These are phyloP conservation scores for Tupaia tana DNA, from an alignment of 2,113 vertebrate genomes.

Conservation along the genomic window DNA sequence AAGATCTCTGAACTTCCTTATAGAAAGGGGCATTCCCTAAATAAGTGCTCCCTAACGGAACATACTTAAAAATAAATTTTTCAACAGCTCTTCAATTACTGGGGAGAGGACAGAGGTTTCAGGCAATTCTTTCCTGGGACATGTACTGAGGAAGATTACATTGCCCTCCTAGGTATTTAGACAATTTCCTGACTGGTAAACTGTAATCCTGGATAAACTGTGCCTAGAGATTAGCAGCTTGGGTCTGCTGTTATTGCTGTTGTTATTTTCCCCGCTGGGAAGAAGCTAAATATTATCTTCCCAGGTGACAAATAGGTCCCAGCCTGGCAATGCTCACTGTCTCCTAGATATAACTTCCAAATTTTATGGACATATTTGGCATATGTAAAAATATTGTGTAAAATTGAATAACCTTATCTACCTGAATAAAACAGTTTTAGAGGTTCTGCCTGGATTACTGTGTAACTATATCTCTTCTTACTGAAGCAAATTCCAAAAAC, in stretches of 20 bases:
- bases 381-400: slow-evolving; percentile 22
- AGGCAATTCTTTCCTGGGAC: neutral
- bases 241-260: slow-evolving; percentile 49
- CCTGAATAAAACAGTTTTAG: slow-evolving; percentile 26
- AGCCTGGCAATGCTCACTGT: neutral
- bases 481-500: neutral
- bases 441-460: neutral
- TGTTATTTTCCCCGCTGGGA: slow-evolving; percentile 63
- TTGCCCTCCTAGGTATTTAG: slow-evolving; percentile 23
- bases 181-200: slow-evolving; percentile 61
- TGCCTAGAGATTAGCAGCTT: slow-evolving; percentile 64
- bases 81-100: neutral
- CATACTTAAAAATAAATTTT: slow-evolving; percentile 32
- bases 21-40: neutral
- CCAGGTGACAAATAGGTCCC: slow-evolving; percentile 60
- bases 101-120: neutral
- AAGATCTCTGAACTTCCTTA: neutral
- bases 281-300: slow-evolving; percentile 66
- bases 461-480: neutral
- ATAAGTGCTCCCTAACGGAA: neutral
- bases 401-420: slow-evolving; percentile 29
- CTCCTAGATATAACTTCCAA: slow-evolving; percentile 7
- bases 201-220: slow-evolving; percentile 67
- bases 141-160: neutral
- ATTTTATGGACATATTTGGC: neutral